Percentiles rank a stretch among this genome's conserved stretches.
These are phyloP conservation scores for Lasioglossum calceatum DNA, from an alignment of 2,888 invertebrate species.

Conservation along the genomic window DNA sequence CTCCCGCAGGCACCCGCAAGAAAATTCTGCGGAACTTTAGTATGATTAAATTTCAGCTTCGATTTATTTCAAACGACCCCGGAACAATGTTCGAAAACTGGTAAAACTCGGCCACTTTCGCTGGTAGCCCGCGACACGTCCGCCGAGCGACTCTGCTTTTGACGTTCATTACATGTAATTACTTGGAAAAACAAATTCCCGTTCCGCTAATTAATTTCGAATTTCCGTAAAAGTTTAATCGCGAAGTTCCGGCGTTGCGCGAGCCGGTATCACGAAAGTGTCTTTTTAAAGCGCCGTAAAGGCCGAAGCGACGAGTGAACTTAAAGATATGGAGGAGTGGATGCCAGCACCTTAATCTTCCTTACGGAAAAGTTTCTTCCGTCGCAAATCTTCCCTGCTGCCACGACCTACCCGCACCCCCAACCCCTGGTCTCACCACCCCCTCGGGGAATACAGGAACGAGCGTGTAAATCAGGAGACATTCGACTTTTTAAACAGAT, in stretches of 20 bases:
- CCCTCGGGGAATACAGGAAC: slow-evolving; percentile 63
- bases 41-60: slow-evolving; percentile 8
- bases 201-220: slow-evolving; percentile 68
- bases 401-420: slow-evolving; percentile 27
- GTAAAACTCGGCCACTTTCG: background rate
- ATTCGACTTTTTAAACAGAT: slow-evolving; percentile 74
- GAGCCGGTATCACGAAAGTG: slow-evolving; percentile 53
- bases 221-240: slow-evolving; percentile 71
- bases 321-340: slow-evolving; percentile 73
- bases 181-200: slow-evolving; percentile 61
- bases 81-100: background rate
- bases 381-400: slow-evolving; percentile 69
- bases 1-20: background rate
- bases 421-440: background rate
- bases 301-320: slow-evolving; percentile 72
- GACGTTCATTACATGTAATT: slow-evolving; percentile 58
- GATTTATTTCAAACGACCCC: background rate
- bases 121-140: background rate
- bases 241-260: slow-evolving; percentile 58
- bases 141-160: background rate
- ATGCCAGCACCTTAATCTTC: slow-evolving; percentile 73
- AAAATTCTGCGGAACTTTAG: background rate
- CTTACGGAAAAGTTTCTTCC: slow-evolving; percentile 69
- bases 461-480: slow-evolving; percentile 71
- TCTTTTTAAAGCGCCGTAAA: slow-evolving; percentile 70